Percentiles rank a stretch among this genome's conserved stretches.
These are phyloP conservation scores for Lycodopsis pacificus DNA, from an alignment of 2,797 vertebrate genomes.

Conservation along the genomic window DNA sequence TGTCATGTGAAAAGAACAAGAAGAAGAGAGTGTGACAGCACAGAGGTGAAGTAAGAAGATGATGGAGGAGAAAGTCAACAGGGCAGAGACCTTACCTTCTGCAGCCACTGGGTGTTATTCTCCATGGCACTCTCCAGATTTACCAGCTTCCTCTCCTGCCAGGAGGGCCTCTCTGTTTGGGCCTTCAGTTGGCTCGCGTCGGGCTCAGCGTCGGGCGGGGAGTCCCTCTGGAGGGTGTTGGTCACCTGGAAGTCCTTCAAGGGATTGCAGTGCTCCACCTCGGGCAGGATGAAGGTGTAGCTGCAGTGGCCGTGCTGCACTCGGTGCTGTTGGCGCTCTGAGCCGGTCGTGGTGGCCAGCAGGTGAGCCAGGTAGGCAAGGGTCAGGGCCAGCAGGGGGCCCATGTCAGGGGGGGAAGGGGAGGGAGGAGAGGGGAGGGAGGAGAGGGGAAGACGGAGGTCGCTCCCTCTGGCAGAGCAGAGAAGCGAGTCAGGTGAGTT, in stretches of 20 bases:
- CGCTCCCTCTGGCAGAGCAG: constrained; percentile 41
- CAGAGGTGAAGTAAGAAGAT: not conserved
- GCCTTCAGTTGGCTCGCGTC: constrained; percentile 44
- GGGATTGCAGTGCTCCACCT: constrained; percentile 83
- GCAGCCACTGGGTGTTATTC: constrained; percentile 90
- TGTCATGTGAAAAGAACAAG: not conserved
- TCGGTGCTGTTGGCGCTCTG: constrained; percentile 81
- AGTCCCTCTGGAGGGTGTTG: constrained; percentile 87
- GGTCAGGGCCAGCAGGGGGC: constrained; percentile 67
- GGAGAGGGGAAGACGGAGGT: constrained; percentile 26
- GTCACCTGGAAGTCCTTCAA: constrained; percentile 80
- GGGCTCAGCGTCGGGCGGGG: constrained; percentile 64
- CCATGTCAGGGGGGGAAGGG: constrained; percentile 68
- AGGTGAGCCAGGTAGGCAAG: constrained; percentile 74
- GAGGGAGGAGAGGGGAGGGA: constrained; percentile 7
- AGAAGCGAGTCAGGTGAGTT: constrained; percentile 39
- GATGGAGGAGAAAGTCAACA: constrained; percentile 1
- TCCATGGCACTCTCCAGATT: constrained; percentile 85
- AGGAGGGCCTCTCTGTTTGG: constrained; percentile 72
- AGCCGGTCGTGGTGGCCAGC: constrained; percentile 54
- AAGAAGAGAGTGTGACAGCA: not conserved
- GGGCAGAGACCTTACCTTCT: constrained; percentile 81
- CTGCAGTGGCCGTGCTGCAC: constrained; percentile 87
- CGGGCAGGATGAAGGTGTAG: constrained; percentile 89
- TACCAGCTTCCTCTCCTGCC: constrained; percentile 84